Evolutionary conservation across 1,140 invertebrate species (phyloP), one percentile per base, ranked within the genome.

Genomic region (Chironomus striatipennis): DNA sequence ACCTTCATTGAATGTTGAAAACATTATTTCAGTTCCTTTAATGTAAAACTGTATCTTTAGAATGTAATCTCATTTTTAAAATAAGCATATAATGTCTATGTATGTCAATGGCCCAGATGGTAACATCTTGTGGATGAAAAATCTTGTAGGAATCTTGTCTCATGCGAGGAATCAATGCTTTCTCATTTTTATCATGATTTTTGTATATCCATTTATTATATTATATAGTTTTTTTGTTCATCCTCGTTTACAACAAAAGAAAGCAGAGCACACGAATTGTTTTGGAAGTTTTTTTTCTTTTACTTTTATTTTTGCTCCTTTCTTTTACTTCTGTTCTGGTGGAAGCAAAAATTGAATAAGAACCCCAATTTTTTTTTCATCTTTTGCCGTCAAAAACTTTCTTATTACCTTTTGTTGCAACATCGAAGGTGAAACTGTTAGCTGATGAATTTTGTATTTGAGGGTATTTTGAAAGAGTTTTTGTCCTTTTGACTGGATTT

Each of bases 301-400:
- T n/a, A n/a, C n/a, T n/a, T n/a, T n/a, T n/a, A n/a, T n/a, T 34
- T 34, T 34, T 5, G 24, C 5, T 34, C 24, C 24, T 34, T 34
- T 34, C 24, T 34, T 34, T 34, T 34, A 34, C 24, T 34, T 34
- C 24, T 34, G 24, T 34, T 34, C 24, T 34, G 24, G 24, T 34
- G 24, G 24, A 34, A 57, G 12, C 12, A 6, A 20, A 70, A 70
- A 70, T 70, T 70, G 65, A 70, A 70, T 70, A 70, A 70, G 65
- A 70, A 70, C 65, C 65, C 65, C 20, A 70, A 70, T 70, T 70
- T 70, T 67, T 70, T 67, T 20, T 70, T 70, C 65, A 70, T 70
- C 65, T 70, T 70, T 70, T 70, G 65, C 65, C 65, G 65, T 70
- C 65, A 70, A 20, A 70, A 18, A 34, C 24, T 34, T 34, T 34